A percentile compares a stretch with the other conserved stretches of the same genome.
Conservation (phyloP, 2,888 invertebrate genomes). For the Petrolisthes manimaculis region DNA sequence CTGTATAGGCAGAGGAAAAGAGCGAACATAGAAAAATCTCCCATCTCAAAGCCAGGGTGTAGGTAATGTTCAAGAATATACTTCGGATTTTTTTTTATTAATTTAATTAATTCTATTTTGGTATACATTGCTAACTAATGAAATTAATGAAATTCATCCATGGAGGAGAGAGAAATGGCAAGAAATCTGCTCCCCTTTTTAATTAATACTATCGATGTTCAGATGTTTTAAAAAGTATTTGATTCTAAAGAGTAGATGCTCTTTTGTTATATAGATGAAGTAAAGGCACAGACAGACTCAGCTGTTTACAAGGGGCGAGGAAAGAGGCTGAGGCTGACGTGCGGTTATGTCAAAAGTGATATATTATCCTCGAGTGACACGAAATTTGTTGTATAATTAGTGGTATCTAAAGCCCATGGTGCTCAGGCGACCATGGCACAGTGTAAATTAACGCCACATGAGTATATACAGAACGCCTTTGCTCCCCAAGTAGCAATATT, state of each 20-base stretch:
- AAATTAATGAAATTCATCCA: too few species aligned
- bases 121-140: not conserved
- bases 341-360: not conserved
- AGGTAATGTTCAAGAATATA: too few species aligned
- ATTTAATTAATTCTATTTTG: not conserved
- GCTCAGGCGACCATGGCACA: conserved; percentile 69
- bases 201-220: too few species aligned
- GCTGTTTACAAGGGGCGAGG: conserved; percentile 46
- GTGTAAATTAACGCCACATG: conserved; percentile 72
- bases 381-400: too few species aligned
- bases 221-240: not conserved
- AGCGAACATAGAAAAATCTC: too few species aligned
- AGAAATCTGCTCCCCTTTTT: too few species aligned
- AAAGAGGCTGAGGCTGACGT: not conserved
- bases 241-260: conserved; percentile 9
- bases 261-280: conserved; percentile 35
- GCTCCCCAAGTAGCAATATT: conserved; percentile 90
- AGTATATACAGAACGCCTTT: conserved; percentile 90
- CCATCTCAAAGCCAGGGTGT: too few species aligned
- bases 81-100: not conserved
- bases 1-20: too few species aligned
- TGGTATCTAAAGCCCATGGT: too few species aligned
- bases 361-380: too few species aligned
- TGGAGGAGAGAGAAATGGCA: too few species aligned
- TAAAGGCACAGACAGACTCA: not conserved